phyloP scores from a whole-genome alignment of 2,113 vertebrate species.

The Chiloscyllium plagiosum region DNA sequence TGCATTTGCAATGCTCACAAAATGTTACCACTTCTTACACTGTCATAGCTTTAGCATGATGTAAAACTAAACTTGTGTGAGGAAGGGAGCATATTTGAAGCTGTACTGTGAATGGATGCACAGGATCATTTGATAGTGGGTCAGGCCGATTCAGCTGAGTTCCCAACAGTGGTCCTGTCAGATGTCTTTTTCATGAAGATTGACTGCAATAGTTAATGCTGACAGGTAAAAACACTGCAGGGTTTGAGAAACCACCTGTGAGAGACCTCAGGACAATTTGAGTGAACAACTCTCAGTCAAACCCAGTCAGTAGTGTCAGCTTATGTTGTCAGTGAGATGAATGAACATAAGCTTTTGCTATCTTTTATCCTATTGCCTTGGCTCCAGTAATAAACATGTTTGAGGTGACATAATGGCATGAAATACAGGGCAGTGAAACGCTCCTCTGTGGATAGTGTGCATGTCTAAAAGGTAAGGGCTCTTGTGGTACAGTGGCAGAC shows the following conservation, averaged over 20 bases:
- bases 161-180: too few species aligned
- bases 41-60: not conserved
- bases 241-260: not conserved
- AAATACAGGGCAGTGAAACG: not conserved
- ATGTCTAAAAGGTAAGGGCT: not conserved
- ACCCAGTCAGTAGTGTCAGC: not conserved
- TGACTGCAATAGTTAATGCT: too few species aligned
- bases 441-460: not conserved
- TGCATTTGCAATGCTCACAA: not conserved
- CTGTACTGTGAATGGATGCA: not conserved
- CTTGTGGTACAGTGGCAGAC: too few species aligned
- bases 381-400: not conserved
- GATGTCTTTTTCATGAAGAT: too few species aligned
- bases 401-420: not conserved
- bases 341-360: not conserved
- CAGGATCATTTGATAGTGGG: not conserved
- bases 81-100: not conserved
- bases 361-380: not conserved
- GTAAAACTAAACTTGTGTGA: not conserved
- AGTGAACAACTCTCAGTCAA: not conserved
- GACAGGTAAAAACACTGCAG: not conserved
- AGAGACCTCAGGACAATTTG: not conserved
- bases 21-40: not conserved
- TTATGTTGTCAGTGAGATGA: not conserved
- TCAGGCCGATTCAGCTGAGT: too few species aligned